These are phyloP conservation scores for Sebastes diploproa DNA, from an alignment of 2,797 vertebrate species.

Conservation along the genomic window DNA sequence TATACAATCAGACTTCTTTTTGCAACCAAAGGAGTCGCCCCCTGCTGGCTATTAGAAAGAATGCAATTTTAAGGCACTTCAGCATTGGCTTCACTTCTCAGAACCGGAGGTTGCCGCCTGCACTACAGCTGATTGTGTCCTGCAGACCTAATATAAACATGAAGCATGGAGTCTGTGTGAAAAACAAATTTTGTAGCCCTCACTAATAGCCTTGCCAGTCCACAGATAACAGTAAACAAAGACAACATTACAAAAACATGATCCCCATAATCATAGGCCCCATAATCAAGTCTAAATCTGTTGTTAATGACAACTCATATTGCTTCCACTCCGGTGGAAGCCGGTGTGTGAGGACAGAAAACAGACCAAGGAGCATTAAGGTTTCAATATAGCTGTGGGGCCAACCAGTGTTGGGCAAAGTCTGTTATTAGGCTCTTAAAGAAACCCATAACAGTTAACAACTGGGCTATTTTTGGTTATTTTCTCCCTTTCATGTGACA, in stretches of 20 bases:
- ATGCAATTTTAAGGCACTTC: too few species aligned
- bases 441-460: conserved; percentile 4
- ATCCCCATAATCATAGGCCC: too few species aligned
- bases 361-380: conserved; percentile 17
- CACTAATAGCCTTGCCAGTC: background rate
- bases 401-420: background rate
- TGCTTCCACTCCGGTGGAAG: background rate
- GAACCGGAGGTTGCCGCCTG: background rate
- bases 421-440: background rate
- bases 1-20: too few species aligned
- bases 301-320: background rate
- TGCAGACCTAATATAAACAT: background rate
- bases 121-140: background rate
- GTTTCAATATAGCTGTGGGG: conserved; percentile 36
- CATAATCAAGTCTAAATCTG: conserved; percentile 1
- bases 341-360: conserved; percentile 5
- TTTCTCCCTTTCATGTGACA: conserved; percentile 41
- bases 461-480: conserved; percentile 36
- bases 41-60: too few species aligned
- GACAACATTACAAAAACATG: conserved; percentile 2
- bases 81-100: too few species aligned
- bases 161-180: background rate
- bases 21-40: too few species aligned
- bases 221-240: conserved; percentile 20
- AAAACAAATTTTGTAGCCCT: background rate